A percentile compares a stretch with the other conserved stretches of the same genome.
Conservation (phyloP, 2,888 invertebrate genomes). For the Nymphalis urticae region DNA sequence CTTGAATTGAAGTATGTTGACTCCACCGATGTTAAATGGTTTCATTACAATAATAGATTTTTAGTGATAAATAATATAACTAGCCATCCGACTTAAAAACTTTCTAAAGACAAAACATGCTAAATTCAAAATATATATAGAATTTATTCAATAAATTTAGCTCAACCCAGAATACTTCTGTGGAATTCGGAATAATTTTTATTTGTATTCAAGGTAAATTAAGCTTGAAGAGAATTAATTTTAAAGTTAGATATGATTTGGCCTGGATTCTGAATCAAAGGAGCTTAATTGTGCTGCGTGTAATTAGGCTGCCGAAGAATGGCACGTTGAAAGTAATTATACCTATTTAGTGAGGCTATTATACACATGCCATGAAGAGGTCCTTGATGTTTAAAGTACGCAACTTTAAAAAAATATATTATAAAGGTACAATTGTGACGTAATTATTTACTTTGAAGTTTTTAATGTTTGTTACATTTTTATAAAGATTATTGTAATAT, state of each 20-base stretch:
- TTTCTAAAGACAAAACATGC: too few species aligned
- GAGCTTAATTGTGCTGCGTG: conserved; percentile 24
- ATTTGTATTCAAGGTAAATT: conserved; percentile 6
- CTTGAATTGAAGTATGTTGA: too few species aligned
- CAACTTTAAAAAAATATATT: conserved; percentile 14
- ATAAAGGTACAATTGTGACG: conserved; percentile 2
- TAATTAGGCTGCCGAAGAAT: conserved; percentile 27
- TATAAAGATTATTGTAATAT: too few species aligned
- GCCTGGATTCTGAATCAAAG: conserved; percentile 22
- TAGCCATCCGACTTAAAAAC: too few species aligned
- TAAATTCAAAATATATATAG: too few species aligned
- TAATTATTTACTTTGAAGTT: background rate
- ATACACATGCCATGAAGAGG: conserved; percentile 22
- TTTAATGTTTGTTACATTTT: background rate
- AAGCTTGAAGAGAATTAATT: conserved; percentile 5
- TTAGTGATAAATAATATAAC: too few species aligned
- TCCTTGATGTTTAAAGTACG: conserved; percentile 31
- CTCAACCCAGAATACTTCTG: background rate
- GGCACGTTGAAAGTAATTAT: conserved; percentile 29
- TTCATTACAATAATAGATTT: too few species aligned
- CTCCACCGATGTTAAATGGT: too few species aligned
- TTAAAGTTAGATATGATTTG: conserved; percentile 13
- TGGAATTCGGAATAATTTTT: conserved; percentile 1
- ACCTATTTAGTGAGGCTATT: conserved; percentile 24
- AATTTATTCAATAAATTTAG: too few species aligned